A percentile compares a stretch with the other conserved stretches of the same genome.
Evolutionary conservation across 1,140 invertebrate species (phyloP).

Genomic region (Notospermus geniculatus): DNA sequence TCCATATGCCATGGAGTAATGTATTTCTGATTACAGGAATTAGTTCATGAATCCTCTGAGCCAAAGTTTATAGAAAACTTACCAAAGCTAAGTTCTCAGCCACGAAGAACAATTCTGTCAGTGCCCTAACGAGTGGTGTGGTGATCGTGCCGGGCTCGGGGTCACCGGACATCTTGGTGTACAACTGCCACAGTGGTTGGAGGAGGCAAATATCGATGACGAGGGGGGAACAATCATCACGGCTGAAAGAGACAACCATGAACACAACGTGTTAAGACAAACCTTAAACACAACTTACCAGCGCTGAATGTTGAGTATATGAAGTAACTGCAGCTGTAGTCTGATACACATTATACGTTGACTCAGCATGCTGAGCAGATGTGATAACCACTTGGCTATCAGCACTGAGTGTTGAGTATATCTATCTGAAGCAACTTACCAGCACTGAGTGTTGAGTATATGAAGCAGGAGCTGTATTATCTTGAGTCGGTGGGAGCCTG

Average conservation of each 20-base stretch:
- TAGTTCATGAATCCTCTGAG: too few relatives aligned
- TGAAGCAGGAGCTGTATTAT: constrained; percentile 48
- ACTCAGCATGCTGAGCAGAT: background rate
- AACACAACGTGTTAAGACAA: background rate
- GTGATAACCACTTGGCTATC: too few relatives aligned
- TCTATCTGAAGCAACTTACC: constrained; percentile 22
- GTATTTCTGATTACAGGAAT: too few relatives aligned
- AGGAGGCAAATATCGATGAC: constrained; percentile 41
- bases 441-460: constrained; percentile 37
- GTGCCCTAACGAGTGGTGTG: constrained; percentile 41
- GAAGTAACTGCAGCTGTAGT: constrained; percentile 41
- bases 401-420: background rate
- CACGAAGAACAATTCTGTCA: constrained; percentile 50
- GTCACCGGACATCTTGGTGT: constrained; percentile 34
- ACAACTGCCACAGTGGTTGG: constrained; percentile 48
- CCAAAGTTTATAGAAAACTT: too few relatives aligned
- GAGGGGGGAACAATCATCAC: constrained; percentile 7
- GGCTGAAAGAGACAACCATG: background rate
- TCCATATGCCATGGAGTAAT: too few relatives aligned
- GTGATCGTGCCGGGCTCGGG: constrained; percentile 29
- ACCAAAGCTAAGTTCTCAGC: constrained; percentile 50
- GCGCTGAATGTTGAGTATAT: constrained; percentile 38
- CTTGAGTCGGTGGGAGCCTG: constrained; percentile 43
- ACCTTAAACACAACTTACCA: constrained; percentile 20
- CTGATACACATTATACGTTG: background rate